Evolutionary conservation across 92 coral and sea anemone species (phyloP).

Genomic region (Zoanthus solanderi): DNA sequence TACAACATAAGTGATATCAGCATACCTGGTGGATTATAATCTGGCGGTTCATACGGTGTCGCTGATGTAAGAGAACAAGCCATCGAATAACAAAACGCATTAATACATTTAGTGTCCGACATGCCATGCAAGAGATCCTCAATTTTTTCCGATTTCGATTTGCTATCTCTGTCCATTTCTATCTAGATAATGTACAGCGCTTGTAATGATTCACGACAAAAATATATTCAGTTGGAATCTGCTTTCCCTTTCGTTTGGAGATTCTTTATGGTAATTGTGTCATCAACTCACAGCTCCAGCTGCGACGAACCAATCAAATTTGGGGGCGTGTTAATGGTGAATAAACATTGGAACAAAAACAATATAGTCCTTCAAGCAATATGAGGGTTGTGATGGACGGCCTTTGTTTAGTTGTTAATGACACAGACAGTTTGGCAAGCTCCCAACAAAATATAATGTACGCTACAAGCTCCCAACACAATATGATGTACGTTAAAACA

Average conservation of each 20-base stretch:
- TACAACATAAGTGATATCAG: neutral
- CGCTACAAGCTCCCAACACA: neutral
- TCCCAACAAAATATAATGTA: too few relatives aligned
- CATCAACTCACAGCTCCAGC: conserved; percentile 10
- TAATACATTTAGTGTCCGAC: conserved; percentile 21
- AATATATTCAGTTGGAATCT: neutral
- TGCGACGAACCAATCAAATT: conserved; percentile 27
- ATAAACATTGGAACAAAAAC: neutral
- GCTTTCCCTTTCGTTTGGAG: neutral
- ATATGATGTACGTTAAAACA: neutral
- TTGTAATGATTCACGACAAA: neutral
- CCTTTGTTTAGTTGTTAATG: too few relatives aligned
- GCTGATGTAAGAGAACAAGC: conserved; percentile 35
- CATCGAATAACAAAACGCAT: conserved; percentile 9
- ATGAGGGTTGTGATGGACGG: too few relatives aligned
- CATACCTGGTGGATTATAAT: conserved; percentile 22
- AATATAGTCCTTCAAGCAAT: too few relatives aligned
- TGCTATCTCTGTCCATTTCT: conserved; percentile 4
- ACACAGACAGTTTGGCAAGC: too few relatives aligned
- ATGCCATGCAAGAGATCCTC: conserved; percentile 24
- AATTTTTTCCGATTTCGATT: conserved; percentile 7
- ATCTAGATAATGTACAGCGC: neutral
- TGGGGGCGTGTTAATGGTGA: conserved; percentile 2
- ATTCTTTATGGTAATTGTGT: neutral
- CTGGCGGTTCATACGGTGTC: conserved; percentile 3